Evolutionary conservation across 2,888 invertebrate species (phyloP), one percentile per base, ranked within the genome.

Genomic region (Chrysolina americana): DNA sequence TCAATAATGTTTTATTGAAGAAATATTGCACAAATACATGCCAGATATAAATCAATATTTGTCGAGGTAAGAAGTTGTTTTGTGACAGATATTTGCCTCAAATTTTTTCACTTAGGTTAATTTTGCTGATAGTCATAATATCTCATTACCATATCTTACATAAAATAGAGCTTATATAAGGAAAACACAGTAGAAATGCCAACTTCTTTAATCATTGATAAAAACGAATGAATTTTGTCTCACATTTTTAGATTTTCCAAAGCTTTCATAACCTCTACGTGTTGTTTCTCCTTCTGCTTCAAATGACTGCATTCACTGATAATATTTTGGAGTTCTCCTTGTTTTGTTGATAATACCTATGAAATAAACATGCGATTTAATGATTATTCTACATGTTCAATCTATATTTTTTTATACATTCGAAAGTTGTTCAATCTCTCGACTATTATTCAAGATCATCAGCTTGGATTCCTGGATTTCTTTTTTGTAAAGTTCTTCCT

Each of bases 381-480:
- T n/a, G n/a, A 19, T 50, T 0, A 48, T 28, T 65, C 36, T 36
- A 50, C 28, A 17, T 44, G 17, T 11, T 9, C 0, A 2, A 41
- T 53, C 5, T 19, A n/a, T 19, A 21, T 21, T 17, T 13, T 44
- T 5, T 41, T 4, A 19, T n/a, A 78, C 78, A 69, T 72, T 66
- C 11, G 71, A 75, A 62, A 80, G 70, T 13, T 77, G 73, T 23
- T 79, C 72, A 64, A 78, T 77, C 71, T 81, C 79, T 53, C 50
- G 72, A 56, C 59, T 64, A 56, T 71, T 75, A 5, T 70, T 59
- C 10, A 73, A 17, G 41, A 80, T 71, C 3, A 80, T 71, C 8
- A 71, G 64, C 64, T 78, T 80, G 6, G 78, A 77, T 76, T 81
- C 81, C 10, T 78, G 74, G 17, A 82, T 41, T 76, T 83, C 83